Evolutionary conservation across 2,113 vertebrate genomes (phyloP).

Genomic region (Pelecanus crispus): DNA sequence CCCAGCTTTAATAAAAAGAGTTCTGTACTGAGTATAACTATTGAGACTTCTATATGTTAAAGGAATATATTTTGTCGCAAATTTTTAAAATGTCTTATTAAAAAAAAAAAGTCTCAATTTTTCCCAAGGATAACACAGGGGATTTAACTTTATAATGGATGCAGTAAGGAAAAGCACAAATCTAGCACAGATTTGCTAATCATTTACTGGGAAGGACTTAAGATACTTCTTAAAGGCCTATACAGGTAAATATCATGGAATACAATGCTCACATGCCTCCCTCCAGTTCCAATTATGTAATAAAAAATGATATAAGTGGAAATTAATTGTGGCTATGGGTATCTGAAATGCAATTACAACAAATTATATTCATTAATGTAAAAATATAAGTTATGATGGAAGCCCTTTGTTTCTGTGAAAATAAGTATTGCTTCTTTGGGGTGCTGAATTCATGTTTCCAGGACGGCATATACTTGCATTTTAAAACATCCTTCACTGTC

Average conservation of each 20-base stretch:
- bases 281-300: not conserved
- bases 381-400: not conserved
- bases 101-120: not conserved
- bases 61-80: fast-evolving
- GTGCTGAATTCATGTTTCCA: not conserved
- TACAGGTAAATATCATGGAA: not conserved
- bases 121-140: not conserved
- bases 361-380: not conserved
- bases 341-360: not conserved
- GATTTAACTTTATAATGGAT: not conserved
- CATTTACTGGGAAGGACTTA: not conserved
- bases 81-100: not conserved
- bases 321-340: not conserved
- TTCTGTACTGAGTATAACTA: fast-evolving
- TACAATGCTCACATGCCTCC: not conserved
- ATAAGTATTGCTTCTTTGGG: not conserved
- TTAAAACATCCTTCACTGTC: not conserved
- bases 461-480: not conserved
- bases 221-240: not conserved
- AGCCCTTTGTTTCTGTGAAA: not conserved
- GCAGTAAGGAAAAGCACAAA: not conserved
- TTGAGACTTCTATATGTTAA: fast-evolving
- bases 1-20: not conserved
- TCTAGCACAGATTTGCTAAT: not conserved
- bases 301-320: not conserved